Evolutionary conservation across 2,113 vertebrate species (phyloP), one percentile per base, ranked within the genome.

Genomic region (Bubalus kerabau): DNA sequence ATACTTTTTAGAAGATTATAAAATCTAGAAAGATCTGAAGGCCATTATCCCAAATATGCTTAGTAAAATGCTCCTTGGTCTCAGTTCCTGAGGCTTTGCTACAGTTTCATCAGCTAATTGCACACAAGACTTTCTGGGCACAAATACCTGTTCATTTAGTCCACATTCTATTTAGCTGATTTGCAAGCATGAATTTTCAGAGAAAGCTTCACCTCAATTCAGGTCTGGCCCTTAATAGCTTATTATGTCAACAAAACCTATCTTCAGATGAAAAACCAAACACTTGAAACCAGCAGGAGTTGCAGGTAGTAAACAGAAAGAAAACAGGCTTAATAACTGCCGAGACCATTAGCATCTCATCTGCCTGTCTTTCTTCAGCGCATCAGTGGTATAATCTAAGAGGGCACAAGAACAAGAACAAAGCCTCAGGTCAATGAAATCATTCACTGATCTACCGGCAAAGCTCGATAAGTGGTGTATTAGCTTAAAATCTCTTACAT

Each of bases 371-470:
- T 97, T 43, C 74, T 95, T 96, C 96, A 89, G 40, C 62, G 40
- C 90, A 95, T 96, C 97, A 98, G 64, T 95, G 97, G 54, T 26
- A 71, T 97, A 94, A 97, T 62, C 32, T 90, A 94, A 23, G 40
- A 91, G 67, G 95, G 94, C 14, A 57, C 50, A 84, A 59, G 43
- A 96, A 98, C 85, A 74, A 97, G 93, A 98, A 97, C 59, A 98
- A 98, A 97, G 71, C 95, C 91, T 88, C 60, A 93, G 62, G 95
- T 97, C 95, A 98, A 26, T 97, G 97, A 98, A 98, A 96, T 28
- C 57, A 97, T 97, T 93, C 82, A 93, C 90, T 94, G 91, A 97
- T 96, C 64, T 89, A 81, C 30, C 95, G 91, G 71, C 80, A 85
- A 95, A 95, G 52, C 83, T 28, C 32, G 8, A 23, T 93, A 92